phyloP scores from a whole-genome alignment of 2,888 invertebrate genomes.

The Hirudinaria manillensis region DNA sequence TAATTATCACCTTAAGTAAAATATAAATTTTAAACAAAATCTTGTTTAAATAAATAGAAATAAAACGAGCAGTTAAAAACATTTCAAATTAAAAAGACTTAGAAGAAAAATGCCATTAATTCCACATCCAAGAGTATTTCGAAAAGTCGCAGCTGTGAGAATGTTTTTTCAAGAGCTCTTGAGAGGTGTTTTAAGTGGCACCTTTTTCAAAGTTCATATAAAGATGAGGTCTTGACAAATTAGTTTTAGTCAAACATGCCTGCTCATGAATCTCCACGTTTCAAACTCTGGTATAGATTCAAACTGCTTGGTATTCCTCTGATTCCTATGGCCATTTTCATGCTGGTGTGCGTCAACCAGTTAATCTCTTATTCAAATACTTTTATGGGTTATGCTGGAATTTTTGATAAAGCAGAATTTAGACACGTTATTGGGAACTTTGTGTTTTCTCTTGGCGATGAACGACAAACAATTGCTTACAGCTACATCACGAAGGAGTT shows the following conservation, averaged over 20 bases:
- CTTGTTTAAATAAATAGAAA: too few relatives aligned
- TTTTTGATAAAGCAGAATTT: neutral
- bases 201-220: too few relatives aligned
- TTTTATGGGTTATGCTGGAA: neutral
- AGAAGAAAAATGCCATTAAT: too few relatives aligned
- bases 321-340: constrained; percentile 1
- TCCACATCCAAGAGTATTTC: too few relatives aligned
- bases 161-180: neutral
- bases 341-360: neutral
- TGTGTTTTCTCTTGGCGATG: neutral
- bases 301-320: constrained; percentile 12
- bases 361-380: neutral
- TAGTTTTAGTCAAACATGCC: too few relatives aligned
- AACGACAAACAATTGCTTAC: constrained; percentile 17
- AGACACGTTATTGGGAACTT: constrained; percentile 7
- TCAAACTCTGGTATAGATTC: constrained; percentile 11
- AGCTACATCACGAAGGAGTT: neutral
- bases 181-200: neutral
- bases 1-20: too few relatives aligned
- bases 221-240: too few relatives aligned
- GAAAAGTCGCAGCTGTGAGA: neutral
- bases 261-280: neutral
- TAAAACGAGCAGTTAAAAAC: too few relatives aligned
- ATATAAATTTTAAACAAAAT: too few relatives aligned
- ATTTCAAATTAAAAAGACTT: too few relatives aligned